A percentile compares a stretch with the other conserved stretches of the same genome.
These are phyloP conservation scores for Pygathrix nemaeus DNA, from an alignment of 2,113 vertebrate genomes.

Conservation along the genomic window DNA sequence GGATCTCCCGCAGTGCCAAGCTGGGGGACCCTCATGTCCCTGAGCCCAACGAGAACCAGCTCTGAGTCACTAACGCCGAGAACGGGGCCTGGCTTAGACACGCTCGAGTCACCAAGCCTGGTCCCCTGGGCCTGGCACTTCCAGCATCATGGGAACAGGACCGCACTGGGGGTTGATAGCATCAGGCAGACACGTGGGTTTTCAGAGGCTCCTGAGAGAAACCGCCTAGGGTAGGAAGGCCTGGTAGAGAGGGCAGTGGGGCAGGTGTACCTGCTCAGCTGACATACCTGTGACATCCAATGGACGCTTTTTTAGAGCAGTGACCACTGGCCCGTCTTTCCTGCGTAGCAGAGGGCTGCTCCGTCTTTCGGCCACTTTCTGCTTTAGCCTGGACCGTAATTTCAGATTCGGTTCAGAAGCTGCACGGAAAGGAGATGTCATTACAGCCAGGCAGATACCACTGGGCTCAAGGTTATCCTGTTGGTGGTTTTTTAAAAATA, in stretches of 20 bases:
- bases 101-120: neutral
- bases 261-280: rapidly evolving
- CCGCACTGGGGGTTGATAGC: neutral
- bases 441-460: neutral
- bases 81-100: neutral
- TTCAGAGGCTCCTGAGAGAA: neutral
- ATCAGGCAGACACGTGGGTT: neutral
- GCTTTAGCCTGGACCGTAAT: slow-evolving; percentile 96
- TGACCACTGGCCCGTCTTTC: slow-evolving; percentile 92
- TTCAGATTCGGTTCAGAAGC: slow-evolving; percentile 99
- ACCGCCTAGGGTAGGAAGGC: rapidly evolving
- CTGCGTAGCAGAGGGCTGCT: slow-evolving; percentile 96
- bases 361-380: slow-evolving; percentile 97
- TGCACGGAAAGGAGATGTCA: slow-evolving; percentile 52
- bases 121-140: neutral
- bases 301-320: slow-evolving; percentile 94
- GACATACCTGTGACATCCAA: slow-evolving; percentile 92
- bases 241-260: rapidly evolving
- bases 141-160: neutral
- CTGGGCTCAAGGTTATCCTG: rapidly evolving
- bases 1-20: rapidly evolving
- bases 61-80: neutral
- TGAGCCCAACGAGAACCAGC: neutral
- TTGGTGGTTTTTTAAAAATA: rapidly evolving
- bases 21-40: too few species aligned